These are phyloP conservation scores for Nothobranchius kuhntae DNA, from an alignment of 2,113 vertebrate genomes.

Conservation along the genomic window DNA sequence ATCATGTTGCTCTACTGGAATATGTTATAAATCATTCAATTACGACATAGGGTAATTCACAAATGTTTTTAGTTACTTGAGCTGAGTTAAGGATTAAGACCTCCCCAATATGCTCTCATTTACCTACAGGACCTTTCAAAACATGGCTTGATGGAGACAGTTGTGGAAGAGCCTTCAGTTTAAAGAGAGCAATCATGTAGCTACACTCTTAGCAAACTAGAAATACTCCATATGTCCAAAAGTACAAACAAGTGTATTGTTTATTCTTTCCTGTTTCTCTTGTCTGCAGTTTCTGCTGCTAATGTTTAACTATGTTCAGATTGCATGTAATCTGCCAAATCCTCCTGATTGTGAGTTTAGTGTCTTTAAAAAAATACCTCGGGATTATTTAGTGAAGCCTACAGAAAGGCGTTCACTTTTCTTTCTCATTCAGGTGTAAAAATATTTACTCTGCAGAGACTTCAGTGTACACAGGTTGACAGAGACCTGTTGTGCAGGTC, in stretches of 20 bases:
- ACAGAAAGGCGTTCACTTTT: constrained; percentile 4
- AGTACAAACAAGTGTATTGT: not conserved
- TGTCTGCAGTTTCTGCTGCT: too few species aligned
- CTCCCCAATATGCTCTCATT: too few species aligned
- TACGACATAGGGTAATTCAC: not conserved
- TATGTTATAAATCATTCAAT: not conserved
- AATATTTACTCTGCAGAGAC: constrained; percentile 15
- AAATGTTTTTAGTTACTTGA: too few species aligned
- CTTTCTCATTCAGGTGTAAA: constrained; percentile 25
- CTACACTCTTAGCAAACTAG: too few species aligned
- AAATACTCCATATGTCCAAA: too few species aligned
- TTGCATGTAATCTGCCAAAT: not conserved
- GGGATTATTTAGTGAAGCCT: not conserved
- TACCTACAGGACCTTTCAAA: too few species aligned
- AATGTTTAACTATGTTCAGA: not conserved
- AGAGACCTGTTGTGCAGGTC: constrained; percentile 15
- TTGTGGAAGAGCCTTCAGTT: too few species aligned
- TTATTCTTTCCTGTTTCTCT: not conserved
- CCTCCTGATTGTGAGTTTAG: not conserved
- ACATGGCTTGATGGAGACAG: too few species aligned
- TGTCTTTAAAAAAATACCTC: constrained; percentile 3
- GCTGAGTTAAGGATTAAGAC: too few species aligned
- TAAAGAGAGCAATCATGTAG: too few species aligned
- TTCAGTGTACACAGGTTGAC: not conserved
- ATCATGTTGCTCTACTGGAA: not conserved